Evolutionary conservation across 2,888 invertebrate genomes (phyloP).

Genomic region (Apotomis capreana): DNA sequence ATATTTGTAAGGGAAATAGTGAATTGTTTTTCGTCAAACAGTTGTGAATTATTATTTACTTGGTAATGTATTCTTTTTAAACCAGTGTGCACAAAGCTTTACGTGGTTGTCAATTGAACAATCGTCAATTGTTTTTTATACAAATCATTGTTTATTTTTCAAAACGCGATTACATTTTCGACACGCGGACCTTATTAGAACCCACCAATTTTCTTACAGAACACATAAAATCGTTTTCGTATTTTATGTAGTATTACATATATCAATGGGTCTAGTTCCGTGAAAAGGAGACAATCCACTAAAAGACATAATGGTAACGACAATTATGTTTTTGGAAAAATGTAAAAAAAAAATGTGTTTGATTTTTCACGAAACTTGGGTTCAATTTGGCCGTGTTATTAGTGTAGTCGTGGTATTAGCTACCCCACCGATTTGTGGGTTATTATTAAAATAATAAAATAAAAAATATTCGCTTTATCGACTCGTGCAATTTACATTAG

Average conservation of each 20-base stretch:
- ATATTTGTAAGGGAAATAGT: slow-evolving; percentile 27
- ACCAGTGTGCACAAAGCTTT: slow-evolving; percentile 41
- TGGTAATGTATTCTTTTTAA: slow-evolving; percentile 22
- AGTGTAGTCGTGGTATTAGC: slow-evolving; percentile 20
- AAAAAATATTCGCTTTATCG: slow-evolving; percentile 77
- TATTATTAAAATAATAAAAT: slow-evolving; percentile 39
- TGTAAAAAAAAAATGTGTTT: not conserved
- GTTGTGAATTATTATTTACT: slow-evolving; percentile 17
- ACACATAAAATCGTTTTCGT: no score
- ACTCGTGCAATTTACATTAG: slow-evolving; percentile 81
- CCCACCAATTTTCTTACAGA: not conserved
- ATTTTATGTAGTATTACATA: no score
- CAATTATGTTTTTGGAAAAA: no score
- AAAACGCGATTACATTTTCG: slow-evolving; percentile 8
- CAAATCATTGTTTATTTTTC: slow-evolving; percentile 36
- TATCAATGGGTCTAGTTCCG: no score
- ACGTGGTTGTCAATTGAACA: slow-evolving; percentile 60
- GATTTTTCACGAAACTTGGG: not conserved
- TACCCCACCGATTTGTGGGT: slow-evolving; percentile 34
- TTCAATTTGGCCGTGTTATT: slow-evolving; percentile 1
- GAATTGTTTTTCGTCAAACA: slow-evolving; percentile 22
- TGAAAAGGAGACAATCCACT: no score
- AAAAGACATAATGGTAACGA: no score
- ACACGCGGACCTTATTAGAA: not conserved
- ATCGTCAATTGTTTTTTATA: slow-evolving; percentile 61